phyloP scores from a whole-genome alignment of 1,140 invertebrate genomes.

The Asobara japonica region DNA sequence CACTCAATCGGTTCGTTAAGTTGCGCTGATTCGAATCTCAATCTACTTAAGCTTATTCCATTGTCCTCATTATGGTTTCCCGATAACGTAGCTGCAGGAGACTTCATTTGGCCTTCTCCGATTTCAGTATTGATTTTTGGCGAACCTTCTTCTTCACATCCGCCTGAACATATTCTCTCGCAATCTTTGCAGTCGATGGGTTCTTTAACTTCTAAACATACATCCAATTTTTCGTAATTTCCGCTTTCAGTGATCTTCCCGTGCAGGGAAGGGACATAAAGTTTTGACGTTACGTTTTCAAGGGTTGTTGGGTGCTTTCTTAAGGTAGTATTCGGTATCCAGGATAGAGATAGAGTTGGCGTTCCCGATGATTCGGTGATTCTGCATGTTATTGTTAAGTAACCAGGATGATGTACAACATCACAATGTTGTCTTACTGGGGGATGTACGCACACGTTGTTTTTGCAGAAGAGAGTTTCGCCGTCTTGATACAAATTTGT shows the following conservation, averaged over 20 bases:
- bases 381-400: conserved; percentile 86
- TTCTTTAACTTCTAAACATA: conserved; percentile 61
- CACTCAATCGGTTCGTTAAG: too few species aligned
- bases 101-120: background rate
- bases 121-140: background rate
- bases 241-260: conserved; percentile 36
- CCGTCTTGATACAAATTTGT: conserved; percentile 76
- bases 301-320: conserved; percentile 84
- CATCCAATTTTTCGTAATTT: conserved; percentile 51
- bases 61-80: conserved; percentile 17
- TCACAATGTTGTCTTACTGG: conserved; percentile 83
- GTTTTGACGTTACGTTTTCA: conserved; percentile 68
- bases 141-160: conserved; percentile 31
- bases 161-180: conserved; percentile 61
- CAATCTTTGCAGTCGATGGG: conserved; percentile 59
- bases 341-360: conserved; percentile 88
- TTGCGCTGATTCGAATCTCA: too few species aligned
- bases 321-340: conserved; percentile 93
- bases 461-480: conserved; percentile 87
- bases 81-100: background rate
- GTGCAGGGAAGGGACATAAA: conserved; percentile 8
- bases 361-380: conserved; percentile 78
- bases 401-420: conserved; percentile 90
- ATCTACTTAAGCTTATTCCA: conserved; percentile 23
- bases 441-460: conserved; percentile 97